Conservation (phyloP, 2,113 vertebrate species). For the Prietella phreatophila region DNA sequence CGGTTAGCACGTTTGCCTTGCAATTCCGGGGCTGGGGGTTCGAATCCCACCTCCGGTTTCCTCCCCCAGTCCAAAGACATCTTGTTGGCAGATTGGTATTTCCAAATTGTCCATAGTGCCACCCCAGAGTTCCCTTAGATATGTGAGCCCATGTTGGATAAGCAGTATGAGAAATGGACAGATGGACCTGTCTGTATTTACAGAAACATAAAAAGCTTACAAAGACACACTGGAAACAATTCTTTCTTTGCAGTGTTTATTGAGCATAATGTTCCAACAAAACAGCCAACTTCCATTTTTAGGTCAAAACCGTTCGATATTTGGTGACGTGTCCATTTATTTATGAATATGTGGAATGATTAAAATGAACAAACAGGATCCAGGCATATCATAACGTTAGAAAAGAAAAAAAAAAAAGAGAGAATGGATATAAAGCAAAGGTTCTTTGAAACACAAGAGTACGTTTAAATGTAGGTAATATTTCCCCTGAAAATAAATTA, state of each 20-base stretch:
- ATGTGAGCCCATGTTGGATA: too few species aligned
- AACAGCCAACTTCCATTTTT: background rate
- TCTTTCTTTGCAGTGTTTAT: constrained; percentile 57
- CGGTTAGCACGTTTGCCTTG: too few species aligned
- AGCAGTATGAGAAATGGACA: too few species aligned
- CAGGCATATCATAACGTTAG: background rate
- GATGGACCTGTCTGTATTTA: background rate
- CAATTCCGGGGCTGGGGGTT: too few species aligned
- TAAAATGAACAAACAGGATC: constrained; percentile 13
- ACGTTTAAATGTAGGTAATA: constrained; percentile 7
- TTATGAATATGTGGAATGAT: constrained; percentile 46
- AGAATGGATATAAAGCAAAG: background rate
- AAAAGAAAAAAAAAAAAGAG: background rate
- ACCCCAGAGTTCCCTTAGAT: too few species aligned
- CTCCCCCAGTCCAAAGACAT: too few species aligned
- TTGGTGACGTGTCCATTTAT: background rate
- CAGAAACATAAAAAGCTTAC: background rate
- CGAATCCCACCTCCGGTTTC: too few species aligned
- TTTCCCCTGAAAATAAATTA: constrained; percentile 48
- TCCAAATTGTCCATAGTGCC: too few species aligned
- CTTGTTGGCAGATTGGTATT: too few species aligned
- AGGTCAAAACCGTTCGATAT: background rate
- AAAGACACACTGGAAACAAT: background rate
- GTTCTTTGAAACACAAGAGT: background rate
- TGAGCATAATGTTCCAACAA: constrained; percentile 47